Conservation (phyloP, 2,113 vertebrate genomes). For the Apistogramma diplotaenia region DNA sequence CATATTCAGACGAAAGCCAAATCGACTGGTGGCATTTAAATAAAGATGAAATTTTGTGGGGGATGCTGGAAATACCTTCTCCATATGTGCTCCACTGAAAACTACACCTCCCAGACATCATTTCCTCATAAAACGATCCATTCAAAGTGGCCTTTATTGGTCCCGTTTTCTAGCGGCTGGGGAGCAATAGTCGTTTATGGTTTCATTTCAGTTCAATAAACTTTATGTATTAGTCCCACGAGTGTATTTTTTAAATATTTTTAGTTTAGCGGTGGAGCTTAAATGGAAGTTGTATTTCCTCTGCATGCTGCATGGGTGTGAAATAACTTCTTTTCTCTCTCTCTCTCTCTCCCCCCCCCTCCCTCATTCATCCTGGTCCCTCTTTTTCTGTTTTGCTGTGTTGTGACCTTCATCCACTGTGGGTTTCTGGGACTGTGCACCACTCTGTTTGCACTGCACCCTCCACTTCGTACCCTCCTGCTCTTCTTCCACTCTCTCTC, state of each 20-base stretch:
- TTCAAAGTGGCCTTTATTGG: slow-evolving; percentile 16
- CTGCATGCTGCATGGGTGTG: slow-evolving; percentile 79
- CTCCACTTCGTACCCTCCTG: not conserved
- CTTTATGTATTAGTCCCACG: slow-evolving; percentile 3
- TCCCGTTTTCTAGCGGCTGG: not conserved
- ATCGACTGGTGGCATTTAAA: slow-evolving; percentile 22
- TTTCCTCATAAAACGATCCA: not conserved
- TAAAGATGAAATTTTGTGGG: not conserved
- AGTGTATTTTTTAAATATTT: slow-evolving; percentile 8
- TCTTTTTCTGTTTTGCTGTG: slow-evolving; percentile 39
- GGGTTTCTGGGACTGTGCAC: slow-evolving; percentile 66
- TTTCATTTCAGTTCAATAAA: slow-evolving; percentile 24
- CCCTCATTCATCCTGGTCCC: not conserved
- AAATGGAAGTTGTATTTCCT: slow-evolving; percentile 66
- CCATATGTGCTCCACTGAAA: slow-evolving; percentile 44
- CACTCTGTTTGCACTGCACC: slow-evolving; percentile 39
- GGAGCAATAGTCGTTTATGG: slow-evolving; percentile 27
- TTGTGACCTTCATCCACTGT: slow-evolving; percentile 59
- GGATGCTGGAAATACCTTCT: slow-evolving; percentile 52
- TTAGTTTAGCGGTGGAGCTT: slow-evolving; percentile 39
- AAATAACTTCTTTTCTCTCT: slow-evolving; percentile 63
- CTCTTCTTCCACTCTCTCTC: not conserved
- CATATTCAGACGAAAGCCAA: slow-evolving; percentile 32
- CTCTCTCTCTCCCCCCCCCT: slow-evolving; percentile 13
- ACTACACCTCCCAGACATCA: not conserved